Evolutionary conservation across 92 coral and sea anemone species (phyloP), one percentile per base, ranked within the genome.

Genomic region (Parazoanthus atlanticus): DNA sequence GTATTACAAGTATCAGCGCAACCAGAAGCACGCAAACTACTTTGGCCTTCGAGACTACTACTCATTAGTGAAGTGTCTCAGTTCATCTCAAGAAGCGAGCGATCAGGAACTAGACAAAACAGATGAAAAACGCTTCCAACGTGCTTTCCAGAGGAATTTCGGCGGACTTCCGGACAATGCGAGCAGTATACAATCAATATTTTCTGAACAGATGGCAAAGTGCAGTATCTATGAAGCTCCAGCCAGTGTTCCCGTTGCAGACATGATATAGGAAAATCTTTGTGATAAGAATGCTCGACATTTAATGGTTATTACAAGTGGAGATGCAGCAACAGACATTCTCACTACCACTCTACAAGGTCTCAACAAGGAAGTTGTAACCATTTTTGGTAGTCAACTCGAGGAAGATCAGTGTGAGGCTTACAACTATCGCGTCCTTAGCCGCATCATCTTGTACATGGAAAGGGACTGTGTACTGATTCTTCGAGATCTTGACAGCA

Each of bases 221-320:
- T 74, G 78, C 47, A 74, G 78, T 38, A 74, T 74, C 12, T 74
- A 74, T 34, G 78, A 74, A 17, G 17, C 43, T 32, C 78, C 47
- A 5, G 38, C 0, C 1, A 74, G 40, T 38, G 78, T 85, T 65
- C 84, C 81, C 23, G 88, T 74, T 0, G 46, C 80, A 0, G 88
- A 88, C 40, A 31, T 91, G 17, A 89, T 91, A 23, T 38, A 23
- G 15, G 89, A 84, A 52, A 91, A 91, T 49, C 40, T 90, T 19
- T 30, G 87, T 38, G 93, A 90, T 61, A 56, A 47, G 43, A 34
- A 34, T 38, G 94, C 94, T 8, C 92, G 94, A 38, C 94, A 91
- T 74, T 80, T 91, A 49, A 91, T 92, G 94, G 90, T 92, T 10
- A 86, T 92, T 30, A 92, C 94, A 71, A 89, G 81, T 30, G 94